phyloP scores from a whole-genome alignment of 2,797 vertebrate genomes.

The Falco concolor region DNA sequence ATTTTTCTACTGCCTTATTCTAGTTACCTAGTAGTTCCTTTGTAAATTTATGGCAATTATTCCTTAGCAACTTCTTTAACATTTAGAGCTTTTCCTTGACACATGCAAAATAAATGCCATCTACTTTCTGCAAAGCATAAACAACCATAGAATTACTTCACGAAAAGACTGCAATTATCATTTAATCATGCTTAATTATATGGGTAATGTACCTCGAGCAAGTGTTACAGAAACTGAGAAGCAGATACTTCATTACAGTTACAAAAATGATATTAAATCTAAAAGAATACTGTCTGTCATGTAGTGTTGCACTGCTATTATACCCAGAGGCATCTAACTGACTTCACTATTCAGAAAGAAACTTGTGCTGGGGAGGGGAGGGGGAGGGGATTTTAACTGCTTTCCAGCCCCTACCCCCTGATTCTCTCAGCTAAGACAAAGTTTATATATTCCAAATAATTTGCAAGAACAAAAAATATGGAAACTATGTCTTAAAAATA shows the following conservation, averaged over 20 bases:
- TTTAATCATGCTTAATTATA: constrained; percentile 66
- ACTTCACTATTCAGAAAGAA: neutral
- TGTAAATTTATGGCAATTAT: constrained; percentile 32
- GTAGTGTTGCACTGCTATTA: neutral
- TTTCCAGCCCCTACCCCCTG: neutral
- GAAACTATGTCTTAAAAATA: neutral
- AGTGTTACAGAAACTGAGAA: constrained; percentile 49
- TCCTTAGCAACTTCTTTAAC: constrained; percentile 27
- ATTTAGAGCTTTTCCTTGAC: constrained; percentile 10
- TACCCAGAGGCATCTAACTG: neutral
- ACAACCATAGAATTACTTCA: constrained; percentile 43
- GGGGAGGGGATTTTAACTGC: neutral
- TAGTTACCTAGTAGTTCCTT: constrained; percentile 1
- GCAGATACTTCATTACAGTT: neutral
- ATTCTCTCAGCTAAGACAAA: neutral
- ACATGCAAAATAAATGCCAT: constrained; percentile 37
- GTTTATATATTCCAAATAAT: neutral
- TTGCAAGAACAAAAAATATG: neutral
- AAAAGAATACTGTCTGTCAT: neutral
- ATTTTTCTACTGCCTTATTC: neutral
- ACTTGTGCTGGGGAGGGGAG: accelerated
- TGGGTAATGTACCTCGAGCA: constrained; percentile 58
- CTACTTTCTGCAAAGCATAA: constrained; percentile 28
- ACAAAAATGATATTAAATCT: neutral
- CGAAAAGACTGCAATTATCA: constrained; percentile 58